These are phyloP conservation scores for Helicolenus hilgendorfi DNA, from an alignment of 2,797 vertebrate genomes.

Conservation along the genomic window DNA sequence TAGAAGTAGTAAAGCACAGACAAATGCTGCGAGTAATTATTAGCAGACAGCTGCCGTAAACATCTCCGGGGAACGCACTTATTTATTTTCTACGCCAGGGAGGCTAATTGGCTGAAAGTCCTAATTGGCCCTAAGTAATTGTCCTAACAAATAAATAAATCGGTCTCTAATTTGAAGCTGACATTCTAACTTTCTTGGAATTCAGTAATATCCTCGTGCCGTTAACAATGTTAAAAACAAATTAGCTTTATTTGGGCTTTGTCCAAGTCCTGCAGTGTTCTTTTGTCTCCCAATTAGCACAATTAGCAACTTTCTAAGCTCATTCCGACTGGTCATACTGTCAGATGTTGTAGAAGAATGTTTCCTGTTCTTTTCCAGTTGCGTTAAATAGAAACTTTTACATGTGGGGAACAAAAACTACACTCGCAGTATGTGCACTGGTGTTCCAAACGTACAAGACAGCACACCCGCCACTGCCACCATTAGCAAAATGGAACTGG, in stretches of 20 bases:
- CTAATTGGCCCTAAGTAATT: constrained; percentile 57
- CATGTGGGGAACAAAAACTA: not conserved
- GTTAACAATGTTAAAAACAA: constrained; percentile 30
- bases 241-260: not conserved
- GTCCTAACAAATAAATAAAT: constrained; percentile 46
- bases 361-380: not conserved
- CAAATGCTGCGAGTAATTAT: constrained; percentile 33
- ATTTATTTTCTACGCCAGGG: constrained; percentile 33
- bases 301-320: constrained; percentile 4
- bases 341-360: not conserved
- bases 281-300: constrained; percentile 5
- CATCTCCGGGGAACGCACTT: constrained; percentile 14
- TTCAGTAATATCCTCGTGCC: not conserved
- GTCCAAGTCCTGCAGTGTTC: not conserved
- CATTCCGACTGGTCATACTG: not conserved
- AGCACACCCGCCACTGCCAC: too few species aligned
- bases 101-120: constrained; percentile 43
- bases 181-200: constrained; percentile 13
- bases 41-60: constrained; percentile 24
- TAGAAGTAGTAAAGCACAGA: not conserved
- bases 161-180: constrained; percentile 23
- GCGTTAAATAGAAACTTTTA: not conserved
- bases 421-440: not conserved
- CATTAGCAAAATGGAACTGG: too few species aligned
- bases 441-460: too few species aligned